A percentile compares a stretch with the other conserved stretches of the same genome.
Evolutionary conservation across 2,113 vertebrate species (phyloP).

Genomic region (Neolamprologus cancellatus): DNA sequence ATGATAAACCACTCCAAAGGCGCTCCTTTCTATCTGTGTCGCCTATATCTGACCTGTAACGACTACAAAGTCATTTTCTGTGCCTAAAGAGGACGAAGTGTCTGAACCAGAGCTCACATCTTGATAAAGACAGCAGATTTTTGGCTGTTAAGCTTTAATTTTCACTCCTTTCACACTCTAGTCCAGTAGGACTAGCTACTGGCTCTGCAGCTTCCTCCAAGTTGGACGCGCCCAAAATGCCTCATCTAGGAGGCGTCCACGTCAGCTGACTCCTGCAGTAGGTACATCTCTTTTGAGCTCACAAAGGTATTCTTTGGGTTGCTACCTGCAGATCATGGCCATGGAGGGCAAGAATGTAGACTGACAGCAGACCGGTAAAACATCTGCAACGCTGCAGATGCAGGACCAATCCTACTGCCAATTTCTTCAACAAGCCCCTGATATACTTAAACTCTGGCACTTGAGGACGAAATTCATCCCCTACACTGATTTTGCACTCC

Average conservation of each 20-base stretch:
- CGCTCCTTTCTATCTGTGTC: rapidly evolving
- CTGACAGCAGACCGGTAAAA: rapidly evolving
- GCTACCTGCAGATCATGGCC: background rate
- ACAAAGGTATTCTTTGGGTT: background rate
- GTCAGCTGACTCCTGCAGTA: rapidly evolving
- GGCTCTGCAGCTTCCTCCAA: background rate
- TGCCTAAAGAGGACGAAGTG: rapidly evolving
- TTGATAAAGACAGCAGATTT: background rate
- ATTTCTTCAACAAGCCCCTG: background rate
- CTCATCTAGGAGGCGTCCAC: background rate
- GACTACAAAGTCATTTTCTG: background rate
- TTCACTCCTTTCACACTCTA: background rate
- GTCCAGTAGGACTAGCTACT: background rate
- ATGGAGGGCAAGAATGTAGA: background rate
- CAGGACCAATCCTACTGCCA: rapidly evolving
- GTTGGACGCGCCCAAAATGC: background rate
- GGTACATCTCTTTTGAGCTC: background rate
- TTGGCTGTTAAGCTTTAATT: background rate
- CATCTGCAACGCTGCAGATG: rapidly evolving
- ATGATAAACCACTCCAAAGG: rapidly evolving
- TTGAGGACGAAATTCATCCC: background rate
- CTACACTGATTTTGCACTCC: background rate
- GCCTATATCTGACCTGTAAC: background rate
- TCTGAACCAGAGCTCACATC: background rate
- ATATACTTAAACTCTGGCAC: background rate